Evolutionary conservation across 2,888 invertebrate genomes (phyloP), one percentile per base, ranked within the genome.

Genomic region (Brachycybe producta): DNA sequence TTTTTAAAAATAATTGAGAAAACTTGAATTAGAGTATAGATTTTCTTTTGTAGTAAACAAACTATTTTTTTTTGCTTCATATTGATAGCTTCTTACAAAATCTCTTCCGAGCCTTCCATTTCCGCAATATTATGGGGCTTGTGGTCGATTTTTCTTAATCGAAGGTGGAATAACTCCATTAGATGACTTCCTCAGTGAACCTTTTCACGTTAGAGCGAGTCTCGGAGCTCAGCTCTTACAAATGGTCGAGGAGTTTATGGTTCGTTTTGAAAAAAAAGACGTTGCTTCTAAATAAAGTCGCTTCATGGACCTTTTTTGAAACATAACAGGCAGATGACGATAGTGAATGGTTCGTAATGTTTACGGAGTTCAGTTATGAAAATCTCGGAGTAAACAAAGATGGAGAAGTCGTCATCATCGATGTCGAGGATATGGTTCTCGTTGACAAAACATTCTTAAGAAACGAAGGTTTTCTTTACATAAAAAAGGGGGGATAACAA

Each of bases 301-400:
- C 30, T 11, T 11, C 8, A 28, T 28, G 7, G 7, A 15, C 5
- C 19, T 28, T 32, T 45, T 35, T 3, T 27, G 36, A n/a, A 28
- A 44, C 30, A 3, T 28, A 8, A 4, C 24, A 36, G 38, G 5
- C 57, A 51, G 55, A 57, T 35, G 57, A 56, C 49, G 57, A 57
- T 47, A 55, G 56, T 13, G 54, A 57, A 19, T 57, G 57, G 57
- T 56, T 52, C 42, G 49, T 57, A 27, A 38, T 57, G 47, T 55
- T 54, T 35, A 52, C 56, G 15, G 57, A 53, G 11, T 57, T 56
- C 41, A 54, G 51, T 8, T 55, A 52, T 43, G 55, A 57, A 26
- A 55, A 54, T 19, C 47, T 56, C 15, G 53, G 51, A 39, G 56
- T 56, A 15, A 56, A 55, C 19, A 54, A 51, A 24, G 56, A 57